Evolutionary conservation across 2,113 vertebrate genomes (phyloP).

Genomic region (Eurypyga helias): DNA sequence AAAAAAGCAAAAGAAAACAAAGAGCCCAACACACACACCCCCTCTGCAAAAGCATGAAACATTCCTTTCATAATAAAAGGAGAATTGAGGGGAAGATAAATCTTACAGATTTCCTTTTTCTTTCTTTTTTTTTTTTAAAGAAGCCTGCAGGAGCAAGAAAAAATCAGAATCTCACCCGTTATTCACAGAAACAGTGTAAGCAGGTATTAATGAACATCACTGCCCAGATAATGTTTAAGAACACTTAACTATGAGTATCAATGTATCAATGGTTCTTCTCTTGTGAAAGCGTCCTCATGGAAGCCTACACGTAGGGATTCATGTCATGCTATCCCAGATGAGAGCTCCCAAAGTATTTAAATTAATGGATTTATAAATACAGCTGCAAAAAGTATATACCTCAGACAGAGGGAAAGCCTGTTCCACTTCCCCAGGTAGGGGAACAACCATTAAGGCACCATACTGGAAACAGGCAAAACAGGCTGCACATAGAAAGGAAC

Average conservation of each 20-base stretch:
- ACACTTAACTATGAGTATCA: neutral
- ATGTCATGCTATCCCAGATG: neutral
- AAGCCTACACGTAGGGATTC: neutral
- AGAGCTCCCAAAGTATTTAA: neutral
- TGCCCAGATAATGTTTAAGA: neutral
- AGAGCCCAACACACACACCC: neutral
- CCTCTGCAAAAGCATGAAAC: constrained; percentile 18
- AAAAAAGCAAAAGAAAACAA: constrained; percentile 40
- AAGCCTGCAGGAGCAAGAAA: neutral
- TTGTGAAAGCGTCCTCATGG: neutral
- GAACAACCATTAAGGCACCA: neutral
- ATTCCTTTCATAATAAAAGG: constrained; percentile 30
- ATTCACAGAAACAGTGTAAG: neutral
- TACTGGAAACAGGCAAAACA: neutral
- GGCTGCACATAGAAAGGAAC: neutral
- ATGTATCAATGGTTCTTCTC: neutral
- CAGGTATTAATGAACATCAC: neutral
- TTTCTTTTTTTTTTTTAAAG: neutral
- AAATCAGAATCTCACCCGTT: neutral
- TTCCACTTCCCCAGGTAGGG: neutral
- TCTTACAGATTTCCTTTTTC: neutral
- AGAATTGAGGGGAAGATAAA: neutral
- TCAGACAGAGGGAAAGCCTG: neutral
- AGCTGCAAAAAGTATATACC: neutral
- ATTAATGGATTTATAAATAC: neutral